These are phyloP conservation scores for Iguana delicatissima DNA, from an alignment of 2,797 vertebrate genomes.

Conservation along the genomic window DNA sequence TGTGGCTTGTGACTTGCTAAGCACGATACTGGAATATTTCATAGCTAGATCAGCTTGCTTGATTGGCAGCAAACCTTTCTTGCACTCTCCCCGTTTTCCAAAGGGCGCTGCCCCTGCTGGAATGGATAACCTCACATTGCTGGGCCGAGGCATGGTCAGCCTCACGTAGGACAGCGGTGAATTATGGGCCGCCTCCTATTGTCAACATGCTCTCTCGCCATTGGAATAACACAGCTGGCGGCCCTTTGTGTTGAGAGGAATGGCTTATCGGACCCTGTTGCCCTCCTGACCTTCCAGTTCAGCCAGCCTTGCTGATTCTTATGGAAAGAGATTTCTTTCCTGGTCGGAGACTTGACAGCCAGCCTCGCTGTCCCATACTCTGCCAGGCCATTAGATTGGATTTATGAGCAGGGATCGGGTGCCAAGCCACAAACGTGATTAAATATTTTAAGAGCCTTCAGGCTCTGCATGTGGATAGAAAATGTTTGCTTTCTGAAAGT, in stretches of 20 bases:
- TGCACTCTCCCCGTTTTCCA: rapidly evolving
- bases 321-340: constrained; percentile 49
- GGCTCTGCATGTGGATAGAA: constrained; percentile 52
- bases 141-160: constrained; percentile 39
- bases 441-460: constrained; percentile 70
- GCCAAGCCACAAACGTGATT: constrained; percentile 70
- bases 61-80: constrained; percentile 41
- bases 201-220: constrained; percentile 39
- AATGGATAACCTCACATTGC: background rate
- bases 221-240: constrained; percentile 63
- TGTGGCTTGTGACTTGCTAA: constrained; percentile 13
- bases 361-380: constrained; percentile 44
- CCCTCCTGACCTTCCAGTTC: constrained; percentile 61
- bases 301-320: constrained; percentile 60
- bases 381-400: constrained; percentile 47
- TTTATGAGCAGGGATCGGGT: constrained; percentile 62
- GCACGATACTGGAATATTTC: background rate
- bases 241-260: constrained; percentile 61
- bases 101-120: constrained; percentile 2
- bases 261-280: constrained; percentile 53
- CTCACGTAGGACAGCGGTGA: constrained; percentile 56
- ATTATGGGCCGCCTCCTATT: constrained; percentile 45
- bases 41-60: background rate
- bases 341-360: constrained; percentile 47
- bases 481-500: constrained; percentile 25